Conservation (phyloP, 35 echinoderm and acorn worm genomes). For the Apostichopus japonicus region DNA sequence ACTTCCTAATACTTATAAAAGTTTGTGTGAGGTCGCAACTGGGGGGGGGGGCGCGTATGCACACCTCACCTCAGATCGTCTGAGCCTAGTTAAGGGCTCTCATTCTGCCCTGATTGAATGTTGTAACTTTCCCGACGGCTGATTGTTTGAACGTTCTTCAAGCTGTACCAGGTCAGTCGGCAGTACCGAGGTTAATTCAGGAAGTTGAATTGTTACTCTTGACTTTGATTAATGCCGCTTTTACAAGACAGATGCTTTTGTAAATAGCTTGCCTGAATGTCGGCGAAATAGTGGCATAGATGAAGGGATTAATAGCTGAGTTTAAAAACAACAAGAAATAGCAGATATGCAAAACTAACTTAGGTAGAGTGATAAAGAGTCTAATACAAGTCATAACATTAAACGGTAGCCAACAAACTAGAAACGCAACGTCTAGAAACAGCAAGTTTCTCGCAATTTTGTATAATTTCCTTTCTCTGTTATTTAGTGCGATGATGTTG, state of each 20-base stretch:
- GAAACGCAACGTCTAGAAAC: neutral
- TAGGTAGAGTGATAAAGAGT: neutral
- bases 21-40: too few relatives aligned
- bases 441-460: conserved; percentile 37
- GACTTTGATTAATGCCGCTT: neutral
- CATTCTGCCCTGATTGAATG: too few relatives aligned
- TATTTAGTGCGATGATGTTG: neutral
- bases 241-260: neutral
- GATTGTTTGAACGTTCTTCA: too few relatives aligned
- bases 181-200: neutral
- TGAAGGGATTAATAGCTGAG: neutral
- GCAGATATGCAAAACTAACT: neutral
- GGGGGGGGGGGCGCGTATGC: too few relatives aligned
- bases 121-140: too few relatives aligned
- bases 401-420: conserved; percentile 16
- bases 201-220: neutral
- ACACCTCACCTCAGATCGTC: too few relatives aligned
- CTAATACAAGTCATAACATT: neutral
- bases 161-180: too few relatives aligned
- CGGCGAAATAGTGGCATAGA: neutral
- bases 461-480: neutral
- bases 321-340: conserved; percentile 18
- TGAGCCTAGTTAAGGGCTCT: too few relatives aligned
- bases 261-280: neutral
- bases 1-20: too few relatives aligned